Base-by-base conservation (phyloP, 2,113 vertebrate species). In the Pomatostomus ruficeps region DNA sequence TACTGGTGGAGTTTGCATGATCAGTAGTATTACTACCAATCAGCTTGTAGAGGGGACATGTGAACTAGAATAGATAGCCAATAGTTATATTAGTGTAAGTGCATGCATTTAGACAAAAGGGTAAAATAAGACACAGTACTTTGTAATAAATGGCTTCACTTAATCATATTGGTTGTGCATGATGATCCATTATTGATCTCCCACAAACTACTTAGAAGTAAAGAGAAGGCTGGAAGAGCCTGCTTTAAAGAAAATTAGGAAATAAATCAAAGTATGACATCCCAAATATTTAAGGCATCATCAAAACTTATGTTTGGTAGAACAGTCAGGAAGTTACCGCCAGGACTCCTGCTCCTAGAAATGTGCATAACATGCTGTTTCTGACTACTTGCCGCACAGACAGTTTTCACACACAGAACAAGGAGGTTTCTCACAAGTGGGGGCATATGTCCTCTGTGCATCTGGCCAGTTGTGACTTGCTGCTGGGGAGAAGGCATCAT, bases 371-470 rank as follows among this genome's bases (percentile, higher is more conserved):
- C 16, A 31, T 8, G 16, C 20, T 48, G 12, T 25, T 71, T 63
- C 48, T 35, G 45, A 57, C 40, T 20, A 15, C 33, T 10, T 45
- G 19, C 35, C 54, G 46, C 74, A 66, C 29, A 61, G 45, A 31
- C 7, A 72, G 35, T 14, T 61, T 71, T n/a, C 35, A 73, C 65
- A 57, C 5, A 67, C 21, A 61, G 49, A n/a, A 42, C 31, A 72
- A 67, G 14, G 2, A 14, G 58, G 14, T n/a, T 85, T 58, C 99
- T 99, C 97, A 99, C 99, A 97, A 99, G 98, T 0, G 99, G 99
- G 61, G 99, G 99, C 99, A 99, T 99, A 82, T 99, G 99, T 88
- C 99, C 99, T 91, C 99, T 98, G 98, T 99, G 99, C 99, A 99
- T 99, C 97, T 99, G 99, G n/a, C 99, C 99, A 2, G 97, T 98